Base-by-base conservation (phyloP, 2,113 vertebrate species). In the Centropristis striata region DNA sequence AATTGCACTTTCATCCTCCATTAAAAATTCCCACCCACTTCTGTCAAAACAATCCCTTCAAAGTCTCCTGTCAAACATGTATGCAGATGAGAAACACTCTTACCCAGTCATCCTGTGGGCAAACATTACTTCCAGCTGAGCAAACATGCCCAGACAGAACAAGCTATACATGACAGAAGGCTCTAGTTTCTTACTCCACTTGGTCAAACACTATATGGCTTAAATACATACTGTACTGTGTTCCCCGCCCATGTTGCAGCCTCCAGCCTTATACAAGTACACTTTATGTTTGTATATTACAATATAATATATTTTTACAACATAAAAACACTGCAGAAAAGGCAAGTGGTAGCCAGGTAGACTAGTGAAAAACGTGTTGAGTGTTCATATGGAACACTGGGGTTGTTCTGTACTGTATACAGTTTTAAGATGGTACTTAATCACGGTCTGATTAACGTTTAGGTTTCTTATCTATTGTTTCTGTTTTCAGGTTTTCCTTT, bases 91-190 rank as follows among this genome's bases (percentile, higher is more conserved):
- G 92, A 90, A 93, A 91, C 90, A 86, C 81, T 73, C 87, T 90
- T 83, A 84, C 59, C 80, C 81, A 88, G 74, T 85, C 88, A 86
- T 91, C 85, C 86, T 81, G 87, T 87, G 80, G 91, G 89, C 85
- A 91, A 92, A 91, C 85, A 93, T 90, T 76, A 85, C 79, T 92
- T 84, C 84, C 92, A 95, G 93, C 93, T 94, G 93, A 92, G 84
- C 82, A 94, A 94, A 94, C 90, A 95, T 46, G 37, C 50, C 73
- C 50, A 75, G 87, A 85, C 84, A 80, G 89, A 93, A 86, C 82
- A 88, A 78, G 81, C 89, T 75, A 86, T 82, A 91, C 67, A 75
- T 90, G 82, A 86, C 80, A 88, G 76, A 79, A 60, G 23, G 74
- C 60, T 87, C 80, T 39, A 60, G 80, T 90, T 90, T 92, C 84